Percentiles rank a stretch among this genome's conserved stretches.
Evolutionary conservation across 2,113 vertebrate genomes (phyloP).

Genomic region (Willisornis vidua): DNA sequence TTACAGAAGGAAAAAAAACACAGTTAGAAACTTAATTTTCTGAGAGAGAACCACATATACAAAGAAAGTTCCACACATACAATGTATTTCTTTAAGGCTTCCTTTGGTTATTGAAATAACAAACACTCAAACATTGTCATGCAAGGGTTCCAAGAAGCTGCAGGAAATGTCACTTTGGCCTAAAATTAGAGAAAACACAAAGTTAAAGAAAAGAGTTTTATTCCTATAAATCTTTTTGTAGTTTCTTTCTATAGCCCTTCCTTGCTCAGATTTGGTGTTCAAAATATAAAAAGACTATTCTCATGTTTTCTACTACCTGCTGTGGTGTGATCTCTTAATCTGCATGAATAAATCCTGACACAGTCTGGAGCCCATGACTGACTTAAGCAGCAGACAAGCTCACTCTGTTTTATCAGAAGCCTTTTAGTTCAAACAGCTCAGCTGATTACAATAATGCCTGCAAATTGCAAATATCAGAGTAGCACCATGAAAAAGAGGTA

Average conservation of each 20-base stretch:
- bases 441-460: not conserved
- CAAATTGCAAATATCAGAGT: not conserved
- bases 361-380: not conserved
- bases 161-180: not conserved
- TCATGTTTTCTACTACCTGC: not conserved
- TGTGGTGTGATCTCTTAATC: not conserved
- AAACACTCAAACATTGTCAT: not conserved
- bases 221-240: not conserved
- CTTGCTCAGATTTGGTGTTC: not conserved
- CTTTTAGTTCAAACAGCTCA: not conserved
- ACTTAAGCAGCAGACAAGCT: not conserved
- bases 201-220: not conserved
- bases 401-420: not conserved
- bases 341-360: not conserved
- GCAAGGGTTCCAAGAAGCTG: not conserved
- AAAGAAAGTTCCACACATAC: not conserved
- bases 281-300: not conserved
- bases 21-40: not conserved
- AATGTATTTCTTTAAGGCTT: not conserved
- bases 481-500: fast-evolving
- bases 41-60: not conserved
- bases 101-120: not conserved
- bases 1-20: not conserved
- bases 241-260: not conserved
- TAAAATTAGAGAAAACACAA: not conserved